Evolutionary conservation across 2,797 vertebrate species (phyloP), one percentile per base, ranked within the genome.

Genomic region (Hafferia zeledoni): DNA sequence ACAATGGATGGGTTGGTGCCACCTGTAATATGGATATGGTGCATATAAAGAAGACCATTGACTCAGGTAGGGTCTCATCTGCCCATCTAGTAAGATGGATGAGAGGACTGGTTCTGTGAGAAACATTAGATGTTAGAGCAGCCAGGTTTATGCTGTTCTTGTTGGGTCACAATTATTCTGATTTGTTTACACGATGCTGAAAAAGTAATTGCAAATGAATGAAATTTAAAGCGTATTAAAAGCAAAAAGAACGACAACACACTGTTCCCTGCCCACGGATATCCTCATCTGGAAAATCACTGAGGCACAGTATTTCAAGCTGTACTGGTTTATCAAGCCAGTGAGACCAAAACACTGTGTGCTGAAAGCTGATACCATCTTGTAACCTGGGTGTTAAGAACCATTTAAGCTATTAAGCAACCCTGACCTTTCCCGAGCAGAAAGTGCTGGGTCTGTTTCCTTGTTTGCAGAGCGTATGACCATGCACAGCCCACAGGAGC

Each of bases 321-420:
- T 90, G 33, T 39, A 82, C 81, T 60, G n/a, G 44, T 72, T 84
- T 94, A 74, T 84, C 60, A 60, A 89, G 88, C 15, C 33, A 74
- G 35, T 0, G 2, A 87, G 47, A 94, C 33, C 59, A 93, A 91
- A 94, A 72, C 52, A 90, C 5, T 44, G 3, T 12, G 59, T 82
- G 56, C 50, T 84, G 86, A 93, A 95, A 94, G 37, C 14, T 0
- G 59, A 78, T 64, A 28, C 9, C 37, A 2, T 46, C 28, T 27
- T 55, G 17, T 55, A 70, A 72, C 33, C 44, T 39, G 16, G 33
- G 37, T 77, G 17, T 71, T 68, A 50, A 17, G 2, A 17, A 24
- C 10, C 55, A 46, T 25, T 53, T 83, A 69, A 88, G 28, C 6
- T 64, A 1, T 90, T 94, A 31, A 2, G 3, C 70, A 95, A 53